Conservation (phyloP, 1,140 invertebrate genomes). For the Mercenaria mercenaria region DNA sequence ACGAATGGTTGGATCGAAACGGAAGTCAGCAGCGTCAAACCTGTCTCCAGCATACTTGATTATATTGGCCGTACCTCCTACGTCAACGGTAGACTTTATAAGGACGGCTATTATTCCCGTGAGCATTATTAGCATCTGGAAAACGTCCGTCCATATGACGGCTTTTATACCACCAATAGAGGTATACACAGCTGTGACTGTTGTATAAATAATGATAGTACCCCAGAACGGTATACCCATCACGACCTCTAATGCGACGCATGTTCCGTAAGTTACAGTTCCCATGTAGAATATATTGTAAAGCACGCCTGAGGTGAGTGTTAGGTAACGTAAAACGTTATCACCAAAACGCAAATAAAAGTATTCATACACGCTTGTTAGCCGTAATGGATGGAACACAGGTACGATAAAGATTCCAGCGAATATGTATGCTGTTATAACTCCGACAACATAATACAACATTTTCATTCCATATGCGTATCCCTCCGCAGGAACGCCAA, state of each 20-base stretch:
- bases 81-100: not conserved
- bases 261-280: not conserved
- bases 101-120: conserved; percentile 6
- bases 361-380: conserved; percentile 37
- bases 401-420: not conserved
- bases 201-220: not conserved
- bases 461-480: conserved; percentile 51
- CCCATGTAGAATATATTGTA: not conserved
- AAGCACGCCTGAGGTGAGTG: not conserved
- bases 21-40: not conserved
- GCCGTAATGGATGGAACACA: conserved; percentile 19
- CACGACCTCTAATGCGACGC: not conserved
- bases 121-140: conserved; percentile 10
- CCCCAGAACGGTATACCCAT: conserved; percentile 5
- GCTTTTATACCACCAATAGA: conserved; percentile 26
- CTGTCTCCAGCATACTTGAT: not conserved
- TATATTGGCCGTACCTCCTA: not conserved
- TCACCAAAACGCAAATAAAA: conserved; percentile 16
- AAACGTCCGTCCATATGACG: conserved; percentile 30
- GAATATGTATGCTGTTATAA: conserved; percentile 87
- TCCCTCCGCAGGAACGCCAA: conserved; percentile 24
- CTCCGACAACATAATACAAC: conserved; percentile 63
- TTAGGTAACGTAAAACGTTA: not conserved
- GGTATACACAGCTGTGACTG: not conserved
- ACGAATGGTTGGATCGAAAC: not conserved